Percentiles rank a stretch among this genome's conserved stretches.
phyloP scores from a whole-genome alignment of 2,888 invertebrate species.

The Lypha dubia region DNA sequence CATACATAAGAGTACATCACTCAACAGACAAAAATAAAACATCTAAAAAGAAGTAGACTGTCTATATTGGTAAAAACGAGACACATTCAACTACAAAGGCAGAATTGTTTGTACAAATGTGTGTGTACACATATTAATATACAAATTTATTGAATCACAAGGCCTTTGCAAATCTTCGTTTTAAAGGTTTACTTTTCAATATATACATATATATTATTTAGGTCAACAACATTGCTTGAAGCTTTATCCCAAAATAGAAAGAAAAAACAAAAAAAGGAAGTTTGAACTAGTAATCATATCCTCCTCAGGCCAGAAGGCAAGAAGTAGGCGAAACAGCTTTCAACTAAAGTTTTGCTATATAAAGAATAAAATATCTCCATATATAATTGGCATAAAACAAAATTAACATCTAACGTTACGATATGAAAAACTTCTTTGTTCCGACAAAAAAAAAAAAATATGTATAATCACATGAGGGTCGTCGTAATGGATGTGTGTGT shows the following conservation, averaged over 20 bases:
- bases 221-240: conserved; percentile 8
- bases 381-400: conserved; percentile 14
- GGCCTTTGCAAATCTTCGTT: conserved; percentile 3
- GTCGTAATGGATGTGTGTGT: neutral
- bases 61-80: conserved; percentile 1
- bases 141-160: neutral
- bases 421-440: conserved; percentile 13
- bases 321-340: neutral
- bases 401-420: conserved; percentile 28
- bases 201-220: conserved; percentile 22
- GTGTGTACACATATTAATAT: neutral
- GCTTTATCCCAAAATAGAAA: too few relatives aligned
- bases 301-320: neutral
- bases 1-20: too few relatives aligned
- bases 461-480: conserved; percentile 16
- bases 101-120: neutral
- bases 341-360: neutral
- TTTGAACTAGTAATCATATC: conserved; percentile 11
- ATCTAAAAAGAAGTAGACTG: conserved; percentile 11
- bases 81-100: conserved; percentile 10
- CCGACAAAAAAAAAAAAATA: too few relatives aligned
- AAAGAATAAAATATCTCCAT: neutral
- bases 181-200: conserved; percentile 19
- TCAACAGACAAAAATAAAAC: conserved; percentile 18
- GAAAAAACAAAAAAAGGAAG: neutral